Evolutionary conservation across 1,140 invertebrate genomes (phyloP).

Genomic region (Parasteatoda tepidariorum): DNA sequence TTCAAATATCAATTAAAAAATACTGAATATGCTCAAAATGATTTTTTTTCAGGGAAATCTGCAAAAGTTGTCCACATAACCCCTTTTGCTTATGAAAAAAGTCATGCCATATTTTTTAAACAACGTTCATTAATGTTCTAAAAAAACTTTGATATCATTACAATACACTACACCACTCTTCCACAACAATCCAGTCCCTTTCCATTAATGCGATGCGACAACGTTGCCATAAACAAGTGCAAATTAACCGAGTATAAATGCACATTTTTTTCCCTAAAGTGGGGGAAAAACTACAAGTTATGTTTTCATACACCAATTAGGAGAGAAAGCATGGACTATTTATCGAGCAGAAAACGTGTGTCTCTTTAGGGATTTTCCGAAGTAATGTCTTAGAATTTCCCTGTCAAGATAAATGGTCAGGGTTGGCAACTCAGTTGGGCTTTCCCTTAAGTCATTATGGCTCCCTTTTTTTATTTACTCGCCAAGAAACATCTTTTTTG

Average conservation of each 20-base stretch:
- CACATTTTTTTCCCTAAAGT: not conserved
- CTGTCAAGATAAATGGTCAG: conserved; percentile 42
- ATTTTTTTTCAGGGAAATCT: too few species aligned
- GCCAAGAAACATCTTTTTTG: not conserved
- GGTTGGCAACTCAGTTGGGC: not conserved
- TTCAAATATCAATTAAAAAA: too few species aligned
- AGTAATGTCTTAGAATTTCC: conserved; percentile 13
- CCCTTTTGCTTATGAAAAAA: too few species aligned
- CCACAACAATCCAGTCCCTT: not conserved
- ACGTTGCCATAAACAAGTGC: conserved; percentile 31
- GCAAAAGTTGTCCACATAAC: too few species aligned
- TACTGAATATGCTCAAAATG: too few species aligned
- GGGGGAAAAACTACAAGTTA: conserved; percentile 26
- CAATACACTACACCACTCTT: too few species aligned
- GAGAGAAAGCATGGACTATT: not conserved
- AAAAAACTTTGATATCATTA: too few species aligned
- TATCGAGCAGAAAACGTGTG: conserved; percentile 13
- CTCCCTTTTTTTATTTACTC: conserved; percentile 1
- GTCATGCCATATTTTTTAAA: too few species aligned
- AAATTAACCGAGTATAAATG: conserved; percentile 39
- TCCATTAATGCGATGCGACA: not conserved
- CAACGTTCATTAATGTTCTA: too few species aligned
- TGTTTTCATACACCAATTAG: conserved; percentile 47
- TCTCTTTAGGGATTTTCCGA: conserved; percentile 13
- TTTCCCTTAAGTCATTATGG: conserved; percentile 8